Conservation (phyloP, 2,797 vertebrate genomes). For the Xenops minutus region DNA sequence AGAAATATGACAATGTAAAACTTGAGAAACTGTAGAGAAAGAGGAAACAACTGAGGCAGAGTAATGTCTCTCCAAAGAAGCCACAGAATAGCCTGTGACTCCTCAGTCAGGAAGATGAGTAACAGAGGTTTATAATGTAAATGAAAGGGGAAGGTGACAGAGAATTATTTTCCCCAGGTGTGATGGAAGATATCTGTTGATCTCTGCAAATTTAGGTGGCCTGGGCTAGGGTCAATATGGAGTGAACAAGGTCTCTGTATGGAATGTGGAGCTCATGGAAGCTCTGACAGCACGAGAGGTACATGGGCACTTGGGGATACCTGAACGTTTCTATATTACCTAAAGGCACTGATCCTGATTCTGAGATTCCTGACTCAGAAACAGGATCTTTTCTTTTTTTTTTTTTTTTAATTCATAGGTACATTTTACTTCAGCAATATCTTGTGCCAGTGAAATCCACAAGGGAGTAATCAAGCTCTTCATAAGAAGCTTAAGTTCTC, state of each 20-base stretch:
- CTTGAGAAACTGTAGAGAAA: background rate
- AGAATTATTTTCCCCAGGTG: background rate
- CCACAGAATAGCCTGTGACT: background rate
- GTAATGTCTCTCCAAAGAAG: background rate
- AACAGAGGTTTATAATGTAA: background rate
- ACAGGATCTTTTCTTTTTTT: background rate
- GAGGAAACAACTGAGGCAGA: background rate
- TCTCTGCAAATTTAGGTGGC: background rate
- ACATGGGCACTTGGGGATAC: background rate
- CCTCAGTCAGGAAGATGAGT: background rate
- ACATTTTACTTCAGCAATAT: background rate
- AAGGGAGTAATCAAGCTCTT: background rate
- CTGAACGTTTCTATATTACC: background rate
- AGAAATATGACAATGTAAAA: background rate
- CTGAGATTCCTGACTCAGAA: background rate
- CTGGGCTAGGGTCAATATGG: background rate
- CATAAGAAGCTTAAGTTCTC: constrained; percentile 2
- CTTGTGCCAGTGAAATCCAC: background rate
- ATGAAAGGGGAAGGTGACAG: background rate
- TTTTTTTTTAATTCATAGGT: background rate
- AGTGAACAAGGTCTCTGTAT: background rate
- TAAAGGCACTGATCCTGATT: background rate
- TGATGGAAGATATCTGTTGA: background rate
- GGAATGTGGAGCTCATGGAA: background rate
- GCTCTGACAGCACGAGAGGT: background rate